Percentiles rank a stretch among this genome's conserved stretches.
Conservation (phyloP, 2,888 invertebrate genomes). For the Tenodera sinensis region DNA sequence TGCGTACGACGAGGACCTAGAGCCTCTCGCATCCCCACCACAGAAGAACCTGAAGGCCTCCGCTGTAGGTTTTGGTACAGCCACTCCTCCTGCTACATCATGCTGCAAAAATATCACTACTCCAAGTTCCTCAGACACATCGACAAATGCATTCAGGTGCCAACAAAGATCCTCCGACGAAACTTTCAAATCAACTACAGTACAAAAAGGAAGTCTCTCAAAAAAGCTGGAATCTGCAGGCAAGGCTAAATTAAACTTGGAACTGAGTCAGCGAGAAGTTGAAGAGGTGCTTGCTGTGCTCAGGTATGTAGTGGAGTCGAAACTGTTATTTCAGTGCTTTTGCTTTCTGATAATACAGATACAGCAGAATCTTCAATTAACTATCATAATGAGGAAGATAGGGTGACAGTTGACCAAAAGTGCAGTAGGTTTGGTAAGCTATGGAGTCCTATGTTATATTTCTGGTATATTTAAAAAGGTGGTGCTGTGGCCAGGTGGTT, state of each 20-base stretch:
- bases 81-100: neutral
- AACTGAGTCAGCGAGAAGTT: slow-evolving; percentile 45
- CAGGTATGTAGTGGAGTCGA: slow-evolving; percentile 35
- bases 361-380: too few species aligned
- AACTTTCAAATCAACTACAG: neutral
- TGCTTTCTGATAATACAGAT: too few species aligned
- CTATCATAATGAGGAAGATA: too few species aligned
- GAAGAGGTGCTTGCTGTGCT: slow-evolving; percentile 46
- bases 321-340: too few species aligned
- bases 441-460: too few species aligned
- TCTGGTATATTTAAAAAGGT: too few species aligned
- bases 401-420: too few species aligned
- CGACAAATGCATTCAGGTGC: neutral
- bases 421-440: too few species aligned
- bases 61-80: neutral
- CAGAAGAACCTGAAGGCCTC: neutral
- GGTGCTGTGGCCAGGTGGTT: too few species aligned
- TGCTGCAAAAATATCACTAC: neutral
- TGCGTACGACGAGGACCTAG: slow-evolving; percentile 62
- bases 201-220: neutral
- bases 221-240: neutral
- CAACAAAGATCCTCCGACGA: neutral
- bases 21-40: slow-evolving; percentile 10
- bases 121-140: neutral
- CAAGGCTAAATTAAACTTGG: slow-evolving; percentile 40